A percentile compares a stretch with the other conserved stretches of the same genome.
These are phyloP conservation scores for Lasioglossum marginatum DNA, from an alignment of 2,888 invertebrate genomes.

Conservation along the genomic window DNA sequence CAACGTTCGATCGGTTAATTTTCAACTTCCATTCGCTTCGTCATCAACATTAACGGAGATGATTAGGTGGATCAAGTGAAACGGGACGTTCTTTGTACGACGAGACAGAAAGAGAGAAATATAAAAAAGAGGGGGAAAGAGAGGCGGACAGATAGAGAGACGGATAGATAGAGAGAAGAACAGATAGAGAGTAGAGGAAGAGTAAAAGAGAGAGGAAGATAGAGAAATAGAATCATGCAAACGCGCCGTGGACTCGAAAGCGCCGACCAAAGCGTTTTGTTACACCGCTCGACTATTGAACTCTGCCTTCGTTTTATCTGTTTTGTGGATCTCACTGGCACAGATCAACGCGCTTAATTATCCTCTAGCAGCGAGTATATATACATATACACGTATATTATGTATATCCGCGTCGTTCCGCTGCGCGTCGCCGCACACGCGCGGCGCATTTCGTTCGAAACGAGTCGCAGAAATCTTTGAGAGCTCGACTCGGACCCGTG, in stretches of 20 bases:
- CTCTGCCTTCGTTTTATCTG: conserved; percentile 43
- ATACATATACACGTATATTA: too few species aligned
- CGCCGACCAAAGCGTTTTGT: conserved; percentile 75
- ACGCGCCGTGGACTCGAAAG: conserved; percentile 75
- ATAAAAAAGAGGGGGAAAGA: conserved; percentile 10
- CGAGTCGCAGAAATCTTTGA: conserved; percentile 12
- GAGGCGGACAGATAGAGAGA: too few species aligned
- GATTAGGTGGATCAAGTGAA: conserved; percentile 43
- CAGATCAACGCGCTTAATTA: conserved; percentile 69
- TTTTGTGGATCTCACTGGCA: conserved; percentile 53
- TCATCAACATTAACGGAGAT: not conserved
- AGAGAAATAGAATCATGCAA: conserved; percentile 64
- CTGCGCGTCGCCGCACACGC: too few species aligned
- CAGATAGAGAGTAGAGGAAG: conserved; percentile 37
- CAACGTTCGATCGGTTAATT: not conserved
- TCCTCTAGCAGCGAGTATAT: conserved; percentile 40
- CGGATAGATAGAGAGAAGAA: conserved; percentile 23
- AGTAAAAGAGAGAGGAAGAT: conserved; percentile 13
- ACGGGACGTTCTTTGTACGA: conserved; percentile 39
- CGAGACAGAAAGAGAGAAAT: conserved; percentile 27
- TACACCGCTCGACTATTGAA: conserved; percentile 72
- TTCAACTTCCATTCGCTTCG: not conserved
- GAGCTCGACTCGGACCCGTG: conserved; percentile 3
- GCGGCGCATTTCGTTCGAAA: not conserved
- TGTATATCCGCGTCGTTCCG: conserved; percentile 8